Conservation (phyloP, 2,797 vertebrate genomes). For the Chelon labrosus region DNA sequence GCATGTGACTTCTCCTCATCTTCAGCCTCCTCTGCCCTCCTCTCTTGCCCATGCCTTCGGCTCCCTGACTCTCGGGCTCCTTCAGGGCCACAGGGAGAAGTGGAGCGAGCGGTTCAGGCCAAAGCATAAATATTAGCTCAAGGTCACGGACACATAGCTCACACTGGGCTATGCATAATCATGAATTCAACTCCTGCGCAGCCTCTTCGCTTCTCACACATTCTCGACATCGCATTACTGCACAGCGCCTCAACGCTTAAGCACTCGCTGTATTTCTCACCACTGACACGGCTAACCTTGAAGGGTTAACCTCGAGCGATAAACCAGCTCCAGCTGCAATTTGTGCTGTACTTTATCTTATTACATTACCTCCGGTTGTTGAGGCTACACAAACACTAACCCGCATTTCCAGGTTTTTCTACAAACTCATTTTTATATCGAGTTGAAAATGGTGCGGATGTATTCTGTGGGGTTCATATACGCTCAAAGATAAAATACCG, state of each 20-base stretch:
- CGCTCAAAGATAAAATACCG: constrained; percentile 51
- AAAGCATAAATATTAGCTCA: constrained; percentile 81
- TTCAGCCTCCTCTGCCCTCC: constrained; percentile 23
- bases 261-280: constrained; percentile 25
- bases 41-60: constrained; percentile 34
- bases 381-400: constrained; percentile 17
- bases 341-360: constrained; percentile 18
- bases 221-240: constrained; percentile 22
- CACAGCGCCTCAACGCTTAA: constrained; percentile 17
- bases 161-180: constrained; percentile 74
- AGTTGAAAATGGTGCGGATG: constrained; percentile 25
- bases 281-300: constrained; percentile 42
- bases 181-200: constrained; percentile 58
- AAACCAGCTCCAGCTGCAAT: constrained; percentile 18
- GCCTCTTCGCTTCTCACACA: constrained; percentile 49
- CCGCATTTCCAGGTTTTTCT: constrained; percentile 42
- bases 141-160: constrained; percentile 76
- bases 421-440: constrained; percentile 31
- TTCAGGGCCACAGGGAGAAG: constrained; percentile 65
- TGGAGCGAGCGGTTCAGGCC: constrained; percentile 54
- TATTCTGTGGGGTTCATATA: constrained; percentile 40
- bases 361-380: constrained; percentile 8
- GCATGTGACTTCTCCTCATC: constrained; percentile 29
- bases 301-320: constrained; percentile 13
- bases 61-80: constrained; percentile 66